Conservation (phyloP, 2,113 vertebrate genomes). For the Sphaerodactylus townsendi region DNA sequence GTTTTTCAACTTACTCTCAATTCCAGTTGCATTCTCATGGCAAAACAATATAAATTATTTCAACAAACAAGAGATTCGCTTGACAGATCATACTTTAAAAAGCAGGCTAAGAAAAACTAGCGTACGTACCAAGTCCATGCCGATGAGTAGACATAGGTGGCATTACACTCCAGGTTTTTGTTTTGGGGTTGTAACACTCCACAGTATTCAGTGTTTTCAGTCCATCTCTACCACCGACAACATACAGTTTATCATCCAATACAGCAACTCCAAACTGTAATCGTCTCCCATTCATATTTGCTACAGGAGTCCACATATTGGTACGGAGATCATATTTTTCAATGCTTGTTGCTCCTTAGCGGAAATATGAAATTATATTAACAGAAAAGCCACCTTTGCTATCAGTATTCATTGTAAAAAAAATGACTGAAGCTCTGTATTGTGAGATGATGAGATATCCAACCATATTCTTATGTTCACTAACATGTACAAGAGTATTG, state of each 20-base stretch:
- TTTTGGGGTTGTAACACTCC: slow-evolving; percentile 96
- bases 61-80: background rate
- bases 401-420: background rate
- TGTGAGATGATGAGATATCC: background rate
- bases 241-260: slow-evolving; percentile 91
- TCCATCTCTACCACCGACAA: slow-evolving; percentile 95
- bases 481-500: background rate
- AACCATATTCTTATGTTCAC: background rate
- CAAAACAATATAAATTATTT: background rate
- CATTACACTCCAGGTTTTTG: slow-evolving; percentile 96
- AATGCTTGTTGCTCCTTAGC: slow-evolving; percentile 93
- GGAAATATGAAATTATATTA: slow-evolving; percentile 24
- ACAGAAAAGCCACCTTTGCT: background rate
- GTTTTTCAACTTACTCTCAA: too few relatives aligned
- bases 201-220: slow-evolving; percentile 97
- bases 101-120: background rate
- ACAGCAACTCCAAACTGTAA: slow-evolving; percentile 96
- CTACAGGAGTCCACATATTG: slow-evolving; percentile 93
- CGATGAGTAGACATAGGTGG: slow-evolving; percentile 97
- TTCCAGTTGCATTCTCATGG: background rate
- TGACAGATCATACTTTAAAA: background rate
- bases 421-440: background rate
- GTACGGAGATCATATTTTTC: slow-evolving; percentile 96
- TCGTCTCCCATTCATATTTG: slow-evolving; percentile 94
- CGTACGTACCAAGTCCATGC: slow-evolving; percentile 89